Percentiles rank a stretch among this genome's conserved stretches.
These are phyloP conservation scores for Malacosoma neustria DNA, from an alignment of 2,888 invertebrate species.

Conservation along the genomic window DNA sequence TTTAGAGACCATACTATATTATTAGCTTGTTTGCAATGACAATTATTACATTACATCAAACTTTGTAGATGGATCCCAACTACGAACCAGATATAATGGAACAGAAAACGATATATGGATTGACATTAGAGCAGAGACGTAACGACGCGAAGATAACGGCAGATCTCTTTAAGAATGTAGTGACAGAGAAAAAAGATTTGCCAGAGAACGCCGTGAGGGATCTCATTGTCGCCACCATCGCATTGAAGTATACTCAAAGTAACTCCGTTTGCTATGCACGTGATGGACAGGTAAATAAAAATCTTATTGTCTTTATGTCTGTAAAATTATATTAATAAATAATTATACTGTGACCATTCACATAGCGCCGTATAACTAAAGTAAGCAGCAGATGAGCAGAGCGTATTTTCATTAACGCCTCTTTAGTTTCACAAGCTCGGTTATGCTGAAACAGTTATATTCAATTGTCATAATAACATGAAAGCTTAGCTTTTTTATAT, in stretches of 20 bases:
- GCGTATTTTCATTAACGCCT: too few relatives aligned
- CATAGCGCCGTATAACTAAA: too few relatives aligned
- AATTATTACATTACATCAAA: too few relatives aligned
- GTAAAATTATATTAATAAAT: too few relatives aligned
- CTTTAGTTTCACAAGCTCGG: too few relatives aligned
- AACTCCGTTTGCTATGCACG: slow-evolving; percentile 98
- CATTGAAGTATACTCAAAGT: slow-evolving; percentile 98
- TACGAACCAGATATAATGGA: slow-evolving; percentile 90
- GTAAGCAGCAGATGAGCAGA: too few relatives aligned
- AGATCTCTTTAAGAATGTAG: slow-evolving; percentile 86
- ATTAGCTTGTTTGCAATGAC: too few relatives aligned
- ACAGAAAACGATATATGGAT: slow-evolving; percentile 73
- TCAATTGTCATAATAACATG: too few relatives aligned
- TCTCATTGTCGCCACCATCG: slow-evolving; percentile 95
- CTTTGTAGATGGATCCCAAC: slow-evolving; percentile 84
- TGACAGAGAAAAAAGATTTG: slow-evolving; percentile 79
- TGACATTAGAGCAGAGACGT: slow-evolving; percentile 82
- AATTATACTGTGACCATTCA: too few relatives aligned
- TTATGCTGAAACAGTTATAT: too few relatives aligned
- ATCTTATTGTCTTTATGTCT: not conserved
- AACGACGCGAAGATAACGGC: slow-evolving; percentile 90
- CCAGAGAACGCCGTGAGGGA: slow-evolving; percentile 88
- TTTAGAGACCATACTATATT: not conserved
- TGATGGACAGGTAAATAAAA: slow-evolving; percentile 82
- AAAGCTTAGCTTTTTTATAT: too few relatives aligned